Conservation (phyloP, 2,113 vertebrate species). For the Bolborhynchus lineola region DNA sequence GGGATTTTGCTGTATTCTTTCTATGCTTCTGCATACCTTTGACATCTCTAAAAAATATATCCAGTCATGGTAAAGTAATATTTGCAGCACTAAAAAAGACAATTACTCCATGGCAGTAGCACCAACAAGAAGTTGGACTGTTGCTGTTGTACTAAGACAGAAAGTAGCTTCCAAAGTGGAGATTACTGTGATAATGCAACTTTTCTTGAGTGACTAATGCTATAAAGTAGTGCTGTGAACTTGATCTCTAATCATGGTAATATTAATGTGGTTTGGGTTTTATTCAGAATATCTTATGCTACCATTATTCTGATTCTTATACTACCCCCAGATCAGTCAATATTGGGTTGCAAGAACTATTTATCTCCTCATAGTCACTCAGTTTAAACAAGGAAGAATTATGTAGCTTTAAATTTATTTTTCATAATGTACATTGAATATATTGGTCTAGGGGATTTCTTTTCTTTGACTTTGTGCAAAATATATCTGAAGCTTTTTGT, state of each 20-base stretch:
- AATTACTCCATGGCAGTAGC: not conserved
- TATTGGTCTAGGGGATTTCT: not conserved
- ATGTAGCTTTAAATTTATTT: not conserved
- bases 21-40: not conserved
- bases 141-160: not conserved
- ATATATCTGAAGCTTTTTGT: not conserved
- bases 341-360: not conserved
- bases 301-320: not conserved
- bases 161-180: not conserved
- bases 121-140: not conserved
- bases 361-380: not conserved
- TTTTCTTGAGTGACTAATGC: not conserved
- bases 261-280: not conserved
- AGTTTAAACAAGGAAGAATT: not conserved
- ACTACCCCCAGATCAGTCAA: rapidly evolving
- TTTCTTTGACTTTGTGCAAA: not conserved
- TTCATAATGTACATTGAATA: not conserved
- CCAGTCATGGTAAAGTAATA: not conserved
- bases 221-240: not conserved
- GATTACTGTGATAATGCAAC: not conserved
- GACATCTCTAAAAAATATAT: not conserved
- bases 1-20: not conserved
- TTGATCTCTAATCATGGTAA: not conserved
- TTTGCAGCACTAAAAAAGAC: not conserved
- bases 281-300: not conserved